These are phyloP conservation scores for Acrocyrtus sp. DNA, from an alignment of 2,888 invertebrate species.

Conservation along the genomic window DNA sequence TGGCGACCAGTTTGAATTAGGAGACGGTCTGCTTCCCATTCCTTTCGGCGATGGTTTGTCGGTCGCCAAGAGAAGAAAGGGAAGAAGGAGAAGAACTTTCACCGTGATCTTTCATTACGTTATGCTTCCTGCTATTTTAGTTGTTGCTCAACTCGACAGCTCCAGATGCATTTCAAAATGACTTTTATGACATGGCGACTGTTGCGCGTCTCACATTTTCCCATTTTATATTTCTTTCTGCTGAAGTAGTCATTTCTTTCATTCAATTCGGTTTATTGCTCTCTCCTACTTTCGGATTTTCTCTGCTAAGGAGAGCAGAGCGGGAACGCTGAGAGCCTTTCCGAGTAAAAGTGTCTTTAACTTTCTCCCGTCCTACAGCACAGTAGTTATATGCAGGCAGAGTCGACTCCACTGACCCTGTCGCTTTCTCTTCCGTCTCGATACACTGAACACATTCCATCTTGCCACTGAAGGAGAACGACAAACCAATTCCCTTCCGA, in stretches of 20 bases:
- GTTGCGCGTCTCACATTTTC: slow-evolving; percentile 33
- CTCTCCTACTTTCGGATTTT: neutral
- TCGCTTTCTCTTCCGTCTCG: slow-evolving; percentile 4
- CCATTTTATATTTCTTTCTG: neutral
- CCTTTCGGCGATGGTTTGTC: too few relatives aligned
- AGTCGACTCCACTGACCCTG: neutral
- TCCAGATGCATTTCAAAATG: slow-evolving; percentile 48
- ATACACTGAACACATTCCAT: slow-evolving; percentile 35
- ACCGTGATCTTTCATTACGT: slow-evolving; percentile 19
- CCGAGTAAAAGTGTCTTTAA: too few relatives aligned
- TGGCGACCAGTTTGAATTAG: slow-evolving; percentile 2
- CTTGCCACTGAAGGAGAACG: slow-evolving; percentile 15
- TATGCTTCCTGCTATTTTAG: slow-evolving; percentile 20
- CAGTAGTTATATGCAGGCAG: too few relatives aligned
- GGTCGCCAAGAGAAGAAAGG: too few relatives aligned
- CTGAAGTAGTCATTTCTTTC: neutral
- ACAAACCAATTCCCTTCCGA: slow-evolving; percentile 12
- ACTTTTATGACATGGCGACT: slow-evolving; percentile 49
- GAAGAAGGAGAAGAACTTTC: slow-evolving; percentile 14
- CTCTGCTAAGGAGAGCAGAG: neutral
- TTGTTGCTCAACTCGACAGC: slow-evolving; percentile 47
- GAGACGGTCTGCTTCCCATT: neutral
- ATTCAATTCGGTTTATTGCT: slow-evolving; percentile 1
- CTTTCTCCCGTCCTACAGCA: too few relatives aligned
- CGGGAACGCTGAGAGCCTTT: too few relatives aligned